phyloP scores from a whole-genome alignment of 2,113 vertebrate genomes.

The Gymnobelideus leadbeateri region DNA sequence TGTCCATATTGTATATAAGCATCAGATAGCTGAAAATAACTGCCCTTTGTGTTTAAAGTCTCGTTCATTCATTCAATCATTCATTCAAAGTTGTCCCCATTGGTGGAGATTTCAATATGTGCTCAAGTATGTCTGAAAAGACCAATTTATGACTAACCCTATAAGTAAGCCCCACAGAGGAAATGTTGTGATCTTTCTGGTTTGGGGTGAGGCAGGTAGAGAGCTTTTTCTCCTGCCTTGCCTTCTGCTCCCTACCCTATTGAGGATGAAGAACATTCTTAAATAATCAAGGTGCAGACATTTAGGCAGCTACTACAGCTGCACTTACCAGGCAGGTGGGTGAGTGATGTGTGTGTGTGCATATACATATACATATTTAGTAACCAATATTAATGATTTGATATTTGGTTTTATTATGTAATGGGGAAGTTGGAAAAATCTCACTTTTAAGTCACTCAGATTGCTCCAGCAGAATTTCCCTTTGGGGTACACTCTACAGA shows the following conservation, averaged over 20 bases:
- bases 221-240: not conserved
- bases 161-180: accelerated
- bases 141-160: not conserved
- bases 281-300: not conserved
- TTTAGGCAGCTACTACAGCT: not conserved
- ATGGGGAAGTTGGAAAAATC: not conserved
- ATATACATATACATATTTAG: not conserved
- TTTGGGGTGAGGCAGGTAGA: accelerated
- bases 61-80: too few species aligned
- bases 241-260: not conserved
- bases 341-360: not conserved
- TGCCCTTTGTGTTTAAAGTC: not conserved
- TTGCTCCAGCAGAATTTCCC: not conserved
- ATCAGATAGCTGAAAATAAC: not conserved
- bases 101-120: not conserved
- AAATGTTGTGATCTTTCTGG: not conserved
- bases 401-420: not conserved
- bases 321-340: not conserved
- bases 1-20: accelerated
- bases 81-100: not conserved
- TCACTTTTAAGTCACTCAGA: not conserved
- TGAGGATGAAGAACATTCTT: not conserved
- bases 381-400: not conserved
- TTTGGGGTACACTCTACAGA: not conserved
- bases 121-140: not conserved